Base-by-base conservation (phyloP, 2,888 invertebrate genomes). In the Tupiocoris notatus region DNA sequence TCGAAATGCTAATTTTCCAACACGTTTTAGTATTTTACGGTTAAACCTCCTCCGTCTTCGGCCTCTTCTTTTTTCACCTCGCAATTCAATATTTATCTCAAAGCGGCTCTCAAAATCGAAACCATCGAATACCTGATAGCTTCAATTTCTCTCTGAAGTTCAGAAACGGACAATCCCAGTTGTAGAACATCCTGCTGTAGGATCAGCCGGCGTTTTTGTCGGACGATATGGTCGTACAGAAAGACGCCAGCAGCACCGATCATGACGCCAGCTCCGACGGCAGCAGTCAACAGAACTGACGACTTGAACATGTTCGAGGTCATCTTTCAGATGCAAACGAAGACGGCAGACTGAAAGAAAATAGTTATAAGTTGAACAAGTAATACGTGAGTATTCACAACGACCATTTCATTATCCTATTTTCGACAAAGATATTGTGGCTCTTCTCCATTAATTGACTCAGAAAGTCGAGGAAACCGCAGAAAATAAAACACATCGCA, bases 231-330 rank as follows among this genome's bases (percentile, higher is more conserved):
- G 58, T 81, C 80, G 77, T 80, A 82, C 2, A 82, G 76, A 65
- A 81, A 80, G 20, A 82, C 79, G 17, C 82, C 82, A n/a, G 81
- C 81, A 39, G 81, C 82, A 25, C 82, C 82, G 20, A 82, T 76
- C 20, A 81, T 78, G 6, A 82, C 80, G 56, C 82, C 82, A 59
- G 82, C 82, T 59, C 82, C 81, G 20, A 82, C 80, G 25, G 82
- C 82, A 59, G 81, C 80, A 1, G 79, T 80, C 59, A 82, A 58
- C 58, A 82, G 67, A 21, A 80, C 81, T 25, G 79, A 66, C 54
- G 78, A 77, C 16, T 80, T 76, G 23, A 80, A 68, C 16, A 79
- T 77, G 66, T 79, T 77, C 0, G 73, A 73, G 21, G 25, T 73
- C 73, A 73, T 73, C 7, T n/a, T 65, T 39, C 39, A 39, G 12